Evolutionary conservation across 2,797 vertebrate species (phyloP).

Genomic region (Spondyliosoma cantharus): DNA sequence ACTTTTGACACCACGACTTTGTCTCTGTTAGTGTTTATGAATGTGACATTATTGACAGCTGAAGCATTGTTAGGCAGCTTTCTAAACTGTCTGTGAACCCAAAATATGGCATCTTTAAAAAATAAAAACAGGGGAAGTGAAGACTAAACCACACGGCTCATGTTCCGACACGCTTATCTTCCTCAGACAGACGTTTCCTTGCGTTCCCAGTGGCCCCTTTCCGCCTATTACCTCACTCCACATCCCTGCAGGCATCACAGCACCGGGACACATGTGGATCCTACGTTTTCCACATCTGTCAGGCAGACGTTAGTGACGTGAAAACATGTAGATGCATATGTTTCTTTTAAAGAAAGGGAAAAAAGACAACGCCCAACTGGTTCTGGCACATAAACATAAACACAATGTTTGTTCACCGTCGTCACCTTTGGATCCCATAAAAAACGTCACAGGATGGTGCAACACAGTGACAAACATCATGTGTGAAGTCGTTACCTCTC

Average conservation of each 20-base stretch:
- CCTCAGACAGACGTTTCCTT: slow-evolving; percentile 51
- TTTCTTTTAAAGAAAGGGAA: no score
- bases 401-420: no score
- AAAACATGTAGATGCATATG: no score
- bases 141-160: slow-evolving; percentile 19
- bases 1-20: no score
- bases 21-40: no score
- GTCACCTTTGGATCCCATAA: background rate
- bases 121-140: background rate
- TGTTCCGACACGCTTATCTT: slow-evolving; percentile 59
- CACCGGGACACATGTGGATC: no score
- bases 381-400: background rate
- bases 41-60: background rate
- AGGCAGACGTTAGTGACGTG: background rate
- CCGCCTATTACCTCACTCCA: background rate
- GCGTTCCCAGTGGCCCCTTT: fast-evolving
- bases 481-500: background rate
- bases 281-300: background rate
- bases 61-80: background rate
- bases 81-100: background rate
- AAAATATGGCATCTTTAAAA: background rate
- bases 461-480: background rate
- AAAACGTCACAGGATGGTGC: background rate
- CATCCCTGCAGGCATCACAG: background rate
- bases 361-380: no score